Evolutionary conservation across 2,888 invertebrate species (phyloP), one percentile per base, ranked within the genome.

Genomic region (Schizotus pectinicornis): DNA sequence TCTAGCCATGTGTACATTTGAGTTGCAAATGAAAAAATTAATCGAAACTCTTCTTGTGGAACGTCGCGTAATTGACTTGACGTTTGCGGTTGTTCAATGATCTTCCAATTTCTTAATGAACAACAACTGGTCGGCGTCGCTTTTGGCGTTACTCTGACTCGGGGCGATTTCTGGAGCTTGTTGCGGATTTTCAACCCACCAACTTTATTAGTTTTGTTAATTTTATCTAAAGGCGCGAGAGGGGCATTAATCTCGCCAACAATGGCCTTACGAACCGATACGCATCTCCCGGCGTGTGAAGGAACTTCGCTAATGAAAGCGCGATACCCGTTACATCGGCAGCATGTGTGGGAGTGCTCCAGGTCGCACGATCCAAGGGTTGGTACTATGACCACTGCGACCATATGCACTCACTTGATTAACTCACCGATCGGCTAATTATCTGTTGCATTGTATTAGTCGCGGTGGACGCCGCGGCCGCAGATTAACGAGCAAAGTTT

Each of bases 231-330:
- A 39, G 46, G 46, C 33, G 46, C n/a, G 46, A 46, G 51, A 48
- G 32, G 42, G 22, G 53, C 58, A 58, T 61, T 62, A 55, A 55
- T 61, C 59, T 45, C 22, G 35, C 22, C 62, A 59, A 62, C 61
- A 59, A 62, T 62, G 50, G 59, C 33, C 30, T 50, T 9, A 11
- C 22, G n/a, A 36, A 42, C 22, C 8, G 61, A 61, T 61, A 58
- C 54, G 61, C 53, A 58, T 61, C 61, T 47, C 57, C 22, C 5
- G 22, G 22, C 22, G 58, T 58, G 61, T 58, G 54, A 61, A 61
- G 54, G 57, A 52, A 46, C 41, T 47, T 45, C 53, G 51, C 37
- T 22, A 22, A 22, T 22, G 22, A 22, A 22, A 22, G 52, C 56
- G 43, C 41, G 42, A 38, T 45, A 30, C 12, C 46, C 46, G 46